A percentile compares a stretch with the other conserved stretches of the same genome.
Conservation (phyloP, 2,888 invertebrate species). For the Orchestes rusci region DNA sequence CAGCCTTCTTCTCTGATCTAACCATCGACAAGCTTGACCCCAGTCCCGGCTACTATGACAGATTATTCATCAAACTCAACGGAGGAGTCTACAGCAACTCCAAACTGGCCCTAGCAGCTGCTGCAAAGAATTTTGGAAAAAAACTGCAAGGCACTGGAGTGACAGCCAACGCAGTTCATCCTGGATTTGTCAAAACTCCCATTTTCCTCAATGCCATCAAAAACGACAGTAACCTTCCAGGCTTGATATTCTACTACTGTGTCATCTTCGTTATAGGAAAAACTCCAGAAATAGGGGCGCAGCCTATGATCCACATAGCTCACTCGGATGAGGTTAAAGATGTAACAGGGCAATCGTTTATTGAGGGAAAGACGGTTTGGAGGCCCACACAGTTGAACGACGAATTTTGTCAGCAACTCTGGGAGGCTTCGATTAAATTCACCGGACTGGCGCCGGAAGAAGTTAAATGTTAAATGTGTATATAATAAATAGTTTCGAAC, state of each 20-base stretch:
- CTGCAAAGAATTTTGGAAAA: conserved; percentile 12
- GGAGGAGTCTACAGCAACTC: conserved; percentile 11
- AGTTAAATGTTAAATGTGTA: neutral
- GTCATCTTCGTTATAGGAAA: neutral
- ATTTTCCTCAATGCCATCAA: neutral
- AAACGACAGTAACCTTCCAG: neutral
- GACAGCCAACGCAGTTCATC: conserved; percentile 16
- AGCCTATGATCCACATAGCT: conserved; percentile 25
- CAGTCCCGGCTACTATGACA: conserved; percentile 3
- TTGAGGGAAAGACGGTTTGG: conserved; percentile 4
- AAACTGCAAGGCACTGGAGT: conserved; percentile 20
- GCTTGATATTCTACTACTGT: no score
- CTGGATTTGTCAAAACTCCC: conserved; percentile 10
- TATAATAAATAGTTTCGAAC: no score
- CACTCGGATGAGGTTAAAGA: conserved; percentile 17
- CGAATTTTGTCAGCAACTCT: conserved; percentile 6
- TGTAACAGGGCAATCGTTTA: conserved; percentile 18
- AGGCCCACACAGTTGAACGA: conserved; percentile 11
- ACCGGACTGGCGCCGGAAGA: conserved; percentile 5
- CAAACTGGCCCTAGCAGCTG: conserved; percentile 11
- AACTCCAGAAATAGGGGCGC: conserved; percentile 23
- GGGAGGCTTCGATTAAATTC: conserved; percentile 6
- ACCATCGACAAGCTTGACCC: conserved; percentile 1
- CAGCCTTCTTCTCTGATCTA: conserved; percentile 10
- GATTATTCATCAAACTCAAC: neutral